Conservation (phyloP, 1,140 invertebrate species). For the Episyrphus balteatus region DNA sequence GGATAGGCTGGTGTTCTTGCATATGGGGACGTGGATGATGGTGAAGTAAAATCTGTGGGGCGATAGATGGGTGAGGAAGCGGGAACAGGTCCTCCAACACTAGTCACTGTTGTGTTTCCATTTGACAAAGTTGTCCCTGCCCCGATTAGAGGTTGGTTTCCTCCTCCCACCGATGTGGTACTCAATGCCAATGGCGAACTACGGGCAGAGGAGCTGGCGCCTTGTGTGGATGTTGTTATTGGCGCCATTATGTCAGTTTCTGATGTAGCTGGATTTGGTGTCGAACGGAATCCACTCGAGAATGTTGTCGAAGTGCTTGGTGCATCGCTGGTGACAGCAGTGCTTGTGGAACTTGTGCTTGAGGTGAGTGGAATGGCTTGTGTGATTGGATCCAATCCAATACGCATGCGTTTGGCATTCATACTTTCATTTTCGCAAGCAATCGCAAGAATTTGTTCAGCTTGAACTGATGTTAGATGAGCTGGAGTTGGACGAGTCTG, state of each 20-base stretch:
- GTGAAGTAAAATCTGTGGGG: conserved; percentile 31
- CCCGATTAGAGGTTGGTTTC: conserved; percentile 13
- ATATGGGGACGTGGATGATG: conserved; percentile 26
- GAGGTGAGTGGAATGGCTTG: conserved; percentile 55
- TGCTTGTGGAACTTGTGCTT: conserved; percentile 10
- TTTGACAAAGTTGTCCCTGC: conserved; percentile 16
- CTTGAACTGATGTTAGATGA: conserved; percentile 90
- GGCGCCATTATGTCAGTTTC: conserved; percentile 18
- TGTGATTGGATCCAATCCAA: conserved; percentile 87
- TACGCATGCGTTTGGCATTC: conserved; percentile 90
- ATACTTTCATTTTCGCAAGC: conserved; percentile 95
- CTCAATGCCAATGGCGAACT: conserved; percentile 33
- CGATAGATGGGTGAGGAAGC: conserved; percentile 27
- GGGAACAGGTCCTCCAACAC: conserved; percentile 18
- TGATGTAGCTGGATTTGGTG: conserved; percentile 31
- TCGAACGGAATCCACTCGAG: conserved; percentile 27
- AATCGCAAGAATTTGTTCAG: conserved; percentile 87
- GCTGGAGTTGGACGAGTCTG: conserved; percentile 76
- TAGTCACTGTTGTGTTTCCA: conserved; percentile 25
- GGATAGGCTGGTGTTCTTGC: conserved; percentile 30
- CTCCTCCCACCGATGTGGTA: conserved; percentile 30
- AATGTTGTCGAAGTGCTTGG: conserved; percentile 21
- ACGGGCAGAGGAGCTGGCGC: conserved; percentile 25
- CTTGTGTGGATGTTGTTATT: conserved; percentile 14
- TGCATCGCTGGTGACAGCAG: conserved; percentile 11